A percentile compares a stretch with the other conserved stretches of the same genome.
Evolutionary conservation across 2,113 vertebrate species (phyloP).

Genomic region (Gnathonemus echidnorhynchus): DNA sequence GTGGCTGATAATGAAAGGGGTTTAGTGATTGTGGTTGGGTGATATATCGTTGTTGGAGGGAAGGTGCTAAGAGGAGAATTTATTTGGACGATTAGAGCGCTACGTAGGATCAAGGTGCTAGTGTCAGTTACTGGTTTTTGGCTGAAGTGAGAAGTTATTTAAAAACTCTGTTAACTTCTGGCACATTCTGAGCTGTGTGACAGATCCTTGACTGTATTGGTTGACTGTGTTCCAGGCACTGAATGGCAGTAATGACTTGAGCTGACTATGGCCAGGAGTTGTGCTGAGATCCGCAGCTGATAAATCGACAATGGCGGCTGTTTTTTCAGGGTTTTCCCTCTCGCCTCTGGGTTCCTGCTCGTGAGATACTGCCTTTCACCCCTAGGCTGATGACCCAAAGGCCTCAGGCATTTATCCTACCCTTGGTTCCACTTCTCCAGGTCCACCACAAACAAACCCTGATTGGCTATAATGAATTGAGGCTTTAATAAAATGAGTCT

Average conservation of each 20-base stretch:
- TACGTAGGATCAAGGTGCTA: not conserved
- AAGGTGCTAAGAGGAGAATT: not conserved
- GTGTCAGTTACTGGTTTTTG: not conserved
- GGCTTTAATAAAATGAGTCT: not conserved
- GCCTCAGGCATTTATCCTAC: not conserved
- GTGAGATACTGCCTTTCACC: not conserved
- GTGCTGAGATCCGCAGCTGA: not conserved
- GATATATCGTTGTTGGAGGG: not conserved
- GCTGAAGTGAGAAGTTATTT: not conserved
- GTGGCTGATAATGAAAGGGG: not conserved
- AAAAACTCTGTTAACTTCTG: not conserved
- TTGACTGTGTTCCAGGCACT: not conserved
- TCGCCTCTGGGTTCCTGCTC: not conserved
- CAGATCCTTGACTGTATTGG: not conserved
- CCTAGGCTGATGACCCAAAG: not conserved
- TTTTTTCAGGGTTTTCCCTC: constrained; percentile 1
- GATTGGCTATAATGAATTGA: not conserved
- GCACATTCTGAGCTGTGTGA: not conserved
- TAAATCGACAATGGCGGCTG: not conserved
- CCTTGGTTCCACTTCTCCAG: not conserved
- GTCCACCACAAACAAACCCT: not conserved
- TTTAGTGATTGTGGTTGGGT: not conserved
- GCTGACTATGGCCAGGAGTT: not conserved
- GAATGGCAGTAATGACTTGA: not conserved
- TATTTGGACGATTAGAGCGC: not conserved